Conservation (phyloP, 2,888 invertebrate species). For the Fragum whitleyi region DNA sequence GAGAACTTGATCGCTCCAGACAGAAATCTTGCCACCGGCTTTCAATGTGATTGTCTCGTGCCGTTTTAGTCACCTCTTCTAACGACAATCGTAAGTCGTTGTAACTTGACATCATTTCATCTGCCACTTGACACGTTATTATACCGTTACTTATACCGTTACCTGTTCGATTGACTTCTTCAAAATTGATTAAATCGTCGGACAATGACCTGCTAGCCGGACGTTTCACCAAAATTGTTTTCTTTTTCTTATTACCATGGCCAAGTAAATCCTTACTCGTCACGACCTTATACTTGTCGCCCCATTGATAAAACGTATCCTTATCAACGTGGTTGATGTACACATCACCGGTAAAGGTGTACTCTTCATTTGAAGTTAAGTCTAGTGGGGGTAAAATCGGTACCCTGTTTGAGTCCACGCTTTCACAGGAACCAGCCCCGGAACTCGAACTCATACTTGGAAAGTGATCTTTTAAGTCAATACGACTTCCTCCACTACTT, state of each 20-base stretch:
- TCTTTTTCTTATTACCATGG: constrained; percentile 11
- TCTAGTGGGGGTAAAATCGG: neutral
- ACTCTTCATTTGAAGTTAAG: constrained; percentile 11
- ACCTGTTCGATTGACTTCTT: neutral
- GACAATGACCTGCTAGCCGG: constrained; percentile 28
- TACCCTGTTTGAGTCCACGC: neutral
- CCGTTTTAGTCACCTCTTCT: constrained; percentile 56
- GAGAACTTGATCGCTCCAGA: constrained; percentile 55
- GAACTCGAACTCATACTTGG: constrained; percentile 54
- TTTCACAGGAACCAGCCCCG: constrained; percentile 44
- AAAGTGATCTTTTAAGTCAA: constrained; percentile 54
- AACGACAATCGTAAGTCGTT: constrained; percentile 55
- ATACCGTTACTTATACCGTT: constrained; percentile 37
- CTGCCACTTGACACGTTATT: constrained; percentile 58
- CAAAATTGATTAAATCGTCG: constrained; percentile 49
- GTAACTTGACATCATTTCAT: constrained; percentile 62
- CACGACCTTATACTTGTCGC: constrained; percentile 29
- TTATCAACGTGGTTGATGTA: constrained; percentile 32
- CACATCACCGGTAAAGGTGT: constrained; percentile 60
- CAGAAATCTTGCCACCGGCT: constrained; percentile 57
- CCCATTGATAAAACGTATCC: constrained; percentile 25
- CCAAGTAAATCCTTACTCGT: constrained; percentile 17
- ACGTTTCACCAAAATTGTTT: constrained; percentile 9
- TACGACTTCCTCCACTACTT: constrained; percentile 42
- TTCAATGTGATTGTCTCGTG: constrained; percentile 50